Conservation (phyloP, 2,113 vertebrate genomes). For the Charadrius vociferus region DNA sequence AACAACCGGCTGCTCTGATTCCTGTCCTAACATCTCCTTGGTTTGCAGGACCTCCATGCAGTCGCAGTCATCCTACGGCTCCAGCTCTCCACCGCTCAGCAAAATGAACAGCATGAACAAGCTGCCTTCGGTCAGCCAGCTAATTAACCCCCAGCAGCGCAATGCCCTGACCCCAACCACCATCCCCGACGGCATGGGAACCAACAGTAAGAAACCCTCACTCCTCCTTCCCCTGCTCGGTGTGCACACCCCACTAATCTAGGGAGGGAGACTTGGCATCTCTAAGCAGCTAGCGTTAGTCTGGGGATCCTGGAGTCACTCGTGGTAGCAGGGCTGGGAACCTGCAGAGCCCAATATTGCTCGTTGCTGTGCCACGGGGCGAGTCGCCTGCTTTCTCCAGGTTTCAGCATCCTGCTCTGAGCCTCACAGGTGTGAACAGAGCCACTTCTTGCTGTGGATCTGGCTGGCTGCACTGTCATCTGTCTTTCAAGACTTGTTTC, state of each 20-base stretch:
- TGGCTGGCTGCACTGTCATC: background rate
- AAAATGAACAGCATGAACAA: constrained; percentile 95
- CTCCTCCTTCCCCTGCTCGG: background rate
- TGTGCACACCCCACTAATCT: background rate
- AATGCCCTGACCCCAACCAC: constrained; percentile 92
- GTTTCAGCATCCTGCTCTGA: background rate
- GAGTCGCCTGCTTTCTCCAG: background rate
- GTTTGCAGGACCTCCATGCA: constrained; percentile 88
- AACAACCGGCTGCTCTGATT: background rate
- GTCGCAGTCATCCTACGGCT: constrained; percentile 86
- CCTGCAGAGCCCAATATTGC: background rate
- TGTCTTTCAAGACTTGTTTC: background rate
- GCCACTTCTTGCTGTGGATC: background rate
- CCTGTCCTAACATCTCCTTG: constrained; percentile 19
- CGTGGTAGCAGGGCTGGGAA: background rate
- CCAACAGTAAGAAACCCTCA: constrained; percentile 87
- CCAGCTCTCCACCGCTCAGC: constrained; percentile 88
- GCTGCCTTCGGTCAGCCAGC: constrained; percentile 97
- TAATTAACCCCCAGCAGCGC: constrained; percentile 97
- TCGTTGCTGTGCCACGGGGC: fast-evolving
- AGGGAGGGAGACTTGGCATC: background rate
- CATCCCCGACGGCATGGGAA: constrained; percentile 89
- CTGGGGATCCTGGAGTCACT: background rate
- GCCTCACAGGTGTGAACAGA: background rate
- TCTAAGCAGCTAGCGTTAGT: background rate